Base-by-base conservation (phyloP, 2,113 vertebrate species). In the Sinocyclocheilus anshuiensis region DNA sequence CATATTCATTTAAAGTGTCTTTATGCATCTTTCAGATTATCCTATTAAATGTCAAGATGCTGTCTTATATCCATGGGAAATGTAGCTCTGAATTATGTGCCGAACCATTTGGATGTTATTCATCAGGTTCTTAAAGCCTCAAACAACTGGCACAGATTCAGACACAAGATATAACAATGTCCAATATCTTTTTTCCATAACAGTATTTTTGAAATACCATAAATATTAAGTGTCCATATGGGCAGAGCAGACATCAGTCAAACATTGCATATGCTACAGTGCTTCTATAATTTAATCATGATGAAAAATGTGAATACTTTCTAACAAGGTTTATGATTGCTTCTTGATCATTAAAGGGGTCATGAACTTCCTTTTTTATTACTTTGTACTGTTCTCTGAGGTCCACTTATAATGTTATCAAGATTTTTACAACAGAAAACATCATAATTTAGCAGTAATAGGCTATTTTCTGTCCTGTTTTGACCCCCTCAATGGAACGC, bases 231-330 rank as follows among this genome's bases (percentile, higher is more conserved):
- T 79, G 15, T 65, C 55, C 42, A 15, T 65, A 76, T 3, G 9
- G 29, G 53, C 65, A 71, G 69, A 76, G 15, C n/a, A 76, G 72
- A 36, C 65, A 69, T 59, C 69, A 77, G 76, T 84, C 20, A 75
- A 77, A 22, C 16, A 26, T 2, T 84, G n/a, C 15, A 6, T 36
- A 82, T 15, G 29, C 83, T 75, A 72, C n/a, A 81, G 57, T 6
- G 22, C 55, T 59, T 79, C 77, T 53, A 33, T 55, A 26, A 8
- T 85, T 24, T 59, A 53, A 33, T 65, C 81, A 69, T 57, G 65
- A 86, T 80, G 36, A 71, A 87, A 63, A 86, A 87, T 89, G 83
- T 87, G 86, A 89, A 87, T 76, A 59, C 61, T 86, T 79, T 80
- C 15, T 26, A 48, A 72, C 36, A 84, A 18, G 26, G 45, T 77